Percentiles rank a stretch among this genome's conserved stretches.
These are phyloP conservation scores for Bombylius major DNA, from an alignment of 2,888 invertebrate species.

Conservation along the genomic window DNA sequence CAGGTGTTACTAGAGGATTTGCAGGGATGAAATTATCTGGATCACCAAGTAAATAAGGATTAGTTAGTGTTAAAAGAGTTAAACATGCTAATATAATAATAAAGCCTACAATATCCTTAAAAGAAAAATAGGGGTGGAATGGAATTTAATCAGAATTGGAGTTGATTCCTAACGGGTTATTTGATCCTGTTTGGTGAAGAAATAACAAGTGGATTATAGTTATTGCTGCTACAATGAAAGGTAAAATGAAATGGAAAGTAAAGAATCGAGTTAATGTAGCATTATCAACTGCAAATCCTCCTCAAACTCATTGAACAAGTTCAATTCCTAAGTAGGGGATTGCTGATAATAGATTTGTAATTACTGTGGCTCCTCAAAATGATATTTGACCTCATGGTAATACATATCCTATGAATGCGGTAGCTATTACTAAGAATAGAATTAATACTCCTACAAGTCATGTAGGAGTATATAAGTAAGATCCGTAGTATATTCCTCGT, in stretches of 20 bases:
- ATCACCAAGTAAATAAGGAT: constrained; percentile 50
- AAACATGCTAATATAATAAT: constrained; percentile 43
- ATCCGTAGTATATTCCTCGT: constrained; percentile 48
- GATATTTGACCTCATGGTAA: constrained; percentile 72
- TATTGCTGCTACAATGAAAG: constrained; percentile 51
- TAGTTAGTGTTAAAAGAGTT: constrained; percentile 40
- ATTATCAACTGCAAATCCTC: constrained; percentile 61
- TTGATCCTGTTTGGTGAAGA: constrained; percentile 54
- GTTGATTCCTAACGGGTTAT: constrained; percentile 51
- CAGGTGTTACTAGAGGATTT: constrained; percentile 43
- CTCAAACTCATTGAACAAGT: constrained; percentile 61
- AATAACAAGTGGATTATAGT: constrained; percentile 51
- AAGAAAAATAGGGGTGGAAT: constrained; percentile 52
- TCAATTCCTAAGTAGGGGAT: constrained; percentile 52
- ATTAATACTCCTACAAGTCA: constrained; percentile 55
- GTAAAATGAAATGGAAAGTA: constrained; percentile 58
- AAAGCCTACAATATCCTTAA: constrained; percentile 51
- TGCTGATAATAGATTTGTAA: constrained; percentile 60
- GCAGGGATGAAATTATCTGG: constrained; percentile 59
- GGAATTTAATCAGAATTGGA: constrained; percentile 55
- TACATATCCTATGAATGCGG: constrained; percentile 62
- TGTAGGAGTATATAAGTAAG: constrained; percentile 41
- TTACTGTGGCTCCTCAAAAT: constrained; percentile 69
- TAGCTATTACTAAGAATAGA: constrained; percentile 53
- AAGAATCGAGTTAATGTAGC: constrained; percentile 63